Conservation (phyloP, 2,888 invertebrate species). For the Rhodophaea formosa region DNA sequence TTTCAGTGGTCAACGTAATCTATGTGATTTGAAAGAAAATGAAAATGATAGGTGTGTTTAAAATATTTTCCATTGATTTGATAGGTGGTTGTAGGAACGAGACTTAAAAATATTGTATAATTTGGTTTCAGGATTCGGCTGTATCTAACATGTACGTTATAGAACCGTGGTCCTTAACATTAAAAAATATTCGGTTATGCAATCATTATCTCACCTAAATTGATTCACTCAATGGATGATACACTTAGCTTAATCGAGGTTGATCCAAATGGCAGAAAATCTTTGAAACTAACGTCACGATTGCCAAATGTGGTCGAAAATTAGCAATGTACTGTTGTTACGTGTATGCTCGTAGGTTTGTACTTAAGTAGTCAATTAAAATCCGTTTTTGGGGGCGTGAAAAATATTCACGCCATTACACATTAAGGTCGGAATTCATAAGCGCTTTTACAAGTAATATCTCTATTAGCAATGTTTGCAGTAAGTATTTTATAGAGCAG, state of each 20-base stretch:
- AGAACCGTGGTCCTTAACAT: no score
- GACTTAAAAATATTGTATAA: no score
- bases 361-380: not conserved
- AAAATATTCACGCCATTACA: constrained; percentile 2
- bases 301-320: not conserved
- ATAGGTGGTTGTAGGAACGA: no score
- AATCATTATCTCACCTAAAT: no score
- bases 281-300: not conserved
- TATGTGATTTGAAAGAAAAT: no score
- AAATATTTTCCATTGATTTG: no score
- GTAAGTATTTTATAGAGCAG: not conserved
- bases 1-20: no score
- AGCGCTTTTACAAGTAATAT: not conserved
- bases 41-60: no score
- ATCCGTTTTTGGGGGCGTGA: constrained; percentile 12
- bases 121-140: no score
- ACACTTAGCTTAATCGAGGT: not conserved
- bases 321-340: not conserved
- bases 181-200: no score
- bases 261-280: not conserved
- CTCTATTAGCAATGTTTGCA: not conserved
- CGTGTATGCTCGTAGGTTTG: not conserved
- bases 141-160: no score
- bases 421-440: not conserved
- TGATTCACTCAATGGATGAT: not conserved